Evolutionary conservation across 1,140 invertebrate species (phyloP).

Genomic region (Temnothorax longispinosus): DNA sequence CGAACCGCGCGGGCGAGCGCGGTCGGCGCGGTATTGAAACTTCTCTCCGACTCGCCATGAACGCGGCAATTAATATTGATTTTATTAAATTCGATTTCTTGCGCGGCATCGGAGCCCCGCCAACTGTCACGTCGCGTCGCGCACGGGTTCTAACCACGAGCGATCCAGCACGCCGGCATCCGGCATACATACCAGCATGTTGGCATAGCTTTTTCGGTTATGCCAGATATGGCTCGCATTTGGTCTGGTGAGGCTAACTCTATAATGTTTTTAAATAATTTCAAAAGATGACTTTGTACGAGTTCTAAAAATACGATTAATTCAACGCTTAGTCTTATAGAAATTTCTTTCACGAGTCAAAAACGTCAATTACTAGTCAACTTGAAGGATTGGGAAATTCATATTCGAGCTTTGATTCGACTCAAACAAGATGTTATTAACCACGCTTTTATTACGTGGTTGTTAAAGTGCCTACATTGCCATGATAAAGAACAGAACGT

Average conservation of each 20-base stretch:
- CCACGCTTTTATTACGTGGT: slow-evolving; percentile 45
- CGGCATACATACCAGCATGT: slow-evolving; percentile 35
- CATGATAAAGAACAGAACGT: slow-evolving; percentile 34
- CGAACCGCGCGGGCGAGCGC: slow-evolving; percentile 2
- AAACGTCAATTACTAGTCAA: neutral
- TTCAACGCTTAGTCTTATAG: neutral
- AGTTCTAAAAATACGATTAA: neutral
- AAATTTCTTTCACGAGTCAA: neutral
- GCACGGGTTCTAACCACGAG: neutral
- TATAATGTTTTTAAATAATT: neutral
- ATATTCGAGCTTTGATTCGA: neutral
- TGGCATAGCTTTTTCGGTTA: slow-evolving; percentile 34
- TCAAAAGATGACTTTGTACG: neutral
- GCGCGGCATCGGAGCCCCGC: slow-evolving; percentile 44
- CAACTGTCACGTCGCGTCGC: slow-evolving; percentile 64
- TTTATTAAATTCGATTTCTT: slow-evolving; percentile 82
- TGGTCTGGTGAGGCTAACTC: neutral
- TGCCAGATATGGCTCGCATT: neutral
- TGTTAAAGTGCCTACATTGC: slow-evolving; percentile 39
- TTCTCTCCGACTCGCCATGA: slow-evolving; percentile 24
- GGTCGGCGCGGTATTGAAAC: neutral
- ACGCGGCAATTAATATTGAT: slow-evolving; percentile 84
- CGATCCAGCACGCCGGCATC: slow-evolving; percentile 17
- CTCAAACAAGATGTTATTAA: slow-evolving; percentile 32
- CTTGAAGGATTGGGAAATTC: neutral